Percentiles rank a stretch among this genome's conserved stretches.
These are phyloP conservation scores for Phocides pigmalion DNA, from an alignment of 1,140 invertebrate species.

Conservation along the genomic window DNA sequence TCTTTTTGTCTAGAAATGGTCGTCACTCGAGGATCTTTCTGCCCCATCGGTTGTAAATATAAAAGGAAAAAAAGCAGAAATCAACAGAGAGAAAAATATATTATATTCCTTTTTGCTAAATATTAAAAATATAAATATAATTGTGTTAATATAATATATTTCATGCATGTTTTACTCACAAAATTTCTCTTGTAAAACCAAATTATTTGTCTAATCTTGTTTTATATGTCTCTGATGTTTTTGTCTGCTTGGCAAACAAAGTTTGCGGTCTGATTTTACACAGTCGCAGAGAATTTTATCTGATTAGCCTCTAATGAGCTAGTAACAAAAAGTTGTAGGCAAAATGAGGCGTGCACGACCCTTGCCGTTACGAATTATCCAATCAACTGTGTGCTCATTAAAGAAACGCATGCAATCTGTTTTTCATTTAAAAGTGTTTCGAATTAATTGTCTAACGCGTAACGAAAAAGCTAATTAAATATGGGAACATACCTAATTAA, in stretches of 20 bases:
- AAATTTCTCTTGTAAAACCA: too few species aligned
- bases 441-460: constrained; percentile 50
- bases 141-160: too few species aligned
- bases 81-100: too few species aligned
- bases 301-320: constrained; percentile 31
- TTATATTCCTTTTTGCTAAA: too few species aligned
- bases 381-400: constrained; percentile 50
- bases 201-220: neutral
- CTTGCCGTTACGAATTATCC: constrained; percentile 47
- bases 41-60: too few species aligned
- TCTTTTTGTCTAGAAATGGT: too few species aligned
- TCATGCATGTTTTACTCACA: too few species aligned
- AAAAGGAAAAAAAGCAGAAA: too few species aligned
- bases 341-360: constrained; percentile 27
- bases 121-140: too few species aligned
- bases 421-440: constrained; percentile 46
- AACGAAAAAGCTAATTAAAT: neutral
- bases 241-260: neutral
- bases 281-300: constrained; percentile 27
- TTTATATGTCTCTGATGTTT: neutral
- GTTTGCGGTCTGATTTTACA: constrained; percentile 17
- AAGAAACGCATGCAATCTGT: constrained; percentile 44
- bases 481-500: constrained; percentile 2
- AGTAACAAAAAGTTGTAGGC: constrained; percentile 31
- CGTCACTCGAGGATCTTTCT: too few species aligned